Percentiles rank a stretch among this genome's conserved stretches.
Conservation (phyloP, 2,888 invertebrate species). For the Diaperis boleti region DNA sequence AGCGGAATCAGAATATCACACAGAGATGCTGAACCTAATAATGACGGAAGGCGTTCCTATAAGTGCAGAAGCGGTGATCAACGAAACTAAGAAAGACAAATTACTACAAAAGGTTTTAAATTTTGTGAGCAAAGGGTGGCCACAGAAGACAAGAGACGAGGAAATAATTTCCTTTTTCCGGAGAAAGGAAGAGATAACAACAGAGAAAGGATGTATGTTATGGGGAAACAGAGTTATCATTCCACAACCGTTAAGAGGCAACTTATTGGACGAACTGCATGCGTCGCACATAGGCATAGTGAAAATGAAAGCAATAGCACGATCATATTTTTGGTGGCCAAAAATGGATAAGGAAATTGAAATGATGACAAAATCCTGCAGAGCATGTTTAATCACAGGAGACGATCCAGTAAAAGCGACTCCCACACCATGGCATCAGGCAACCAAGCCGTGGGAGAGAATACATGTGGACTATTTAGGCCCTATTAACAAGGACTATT, state of each 20-base stretch:
- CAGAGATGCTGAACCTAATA: neutral
- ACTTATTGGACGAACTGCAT: neutral
- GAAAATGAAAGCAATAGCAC: neutral
- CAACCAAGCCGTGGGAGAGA: neutral
- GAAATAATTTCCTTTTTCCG: constrained; percentile 19
- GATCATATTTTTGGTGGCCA: no score
- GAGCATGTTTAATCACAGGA: neutral
- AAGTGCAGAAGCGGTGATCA: neutral
- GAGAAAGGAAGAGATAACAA: constrained; percentile 22
- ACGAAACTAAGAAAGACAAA: neutral
- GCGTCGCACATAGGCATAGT: neutral
- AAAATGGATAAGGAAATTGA: neutral
- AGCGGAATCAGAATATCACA: neutral
- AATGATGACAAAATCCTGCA: neutral
- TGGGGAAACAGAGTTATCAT: constrained; percentile 15
- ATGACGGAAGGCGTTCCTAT: neutral
- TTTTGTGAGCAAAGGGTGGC: constrained; percentile 16
- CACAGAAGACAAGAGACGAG: constrained; percentile 8
- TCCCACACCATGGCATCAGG: neutral
- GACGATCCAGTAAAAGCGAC: neutral
- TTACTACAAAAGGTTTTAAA: constrained; percentile 5
- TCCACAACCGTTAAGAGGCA: neutral
- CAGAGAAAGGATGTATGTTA: constrained; percentile 20
- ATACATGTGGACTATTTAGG: neutral
- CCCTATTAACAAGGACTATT: neutral